These are phyloP conservation scores for Dysidea cf. avara DNA, from an alignment of 37 sponge, comb jelly and placozoan species.

Conservation along the genomic window DNA sequence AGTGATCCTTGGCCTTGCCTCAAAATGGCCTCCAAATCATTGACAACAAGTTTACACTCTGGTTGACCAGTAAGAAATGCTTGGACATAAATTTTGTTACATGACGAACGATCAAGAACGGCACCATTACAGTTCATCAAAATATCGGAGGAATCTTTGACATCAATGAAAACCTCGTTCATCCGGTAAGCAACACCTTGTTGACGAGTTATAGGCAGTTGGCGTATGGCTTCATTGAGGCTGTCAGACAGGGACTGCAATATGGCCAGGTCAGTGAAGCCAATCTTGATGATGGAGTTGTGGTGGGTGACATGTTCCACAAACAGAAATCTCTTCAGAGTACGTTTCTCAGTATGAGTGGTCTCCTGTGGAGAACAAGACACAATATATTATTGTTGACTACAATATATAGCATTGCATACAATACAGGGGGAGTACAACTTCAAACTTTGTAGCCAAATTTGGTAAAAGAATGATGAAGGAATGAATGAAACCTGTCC, in stretches of 20 bases:
- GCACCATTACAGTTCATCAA: conserved; percentile 92
- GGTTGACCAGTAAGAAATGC: conserved; percentile 69
- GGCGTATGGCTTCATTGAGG: conserved; percentile 70
- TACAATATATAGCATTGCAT: too few species aligned
- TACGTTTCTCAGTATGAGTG: conserved; percentile 57
- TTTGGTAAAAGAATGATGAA: too few species aligned
- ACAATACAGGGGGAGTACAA: too few species aligned
- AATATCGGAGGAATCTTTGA: conserved; percentile 76
- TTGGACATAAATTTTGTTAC: conserved; percentile 72
- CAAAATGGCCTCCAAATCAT: conserved; percentile 74
- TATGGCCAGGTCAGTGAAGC: conserved; percentile 55
- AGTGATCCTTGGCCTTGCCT: conserved; percentile 53
- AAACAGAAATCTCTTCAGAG: conserved; percentile 71
- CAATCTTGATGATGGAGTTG: conserved; percentile 70
- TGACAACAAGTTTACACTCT: conserved; percentile 66
- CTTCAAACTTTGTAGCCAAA: too few species aligned
- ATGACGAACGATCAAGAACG: conserved; percentile 72
- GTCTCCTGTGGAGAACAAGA: conserved; percentile 30
- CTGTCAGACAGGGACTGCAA: conserved; percentile 60
- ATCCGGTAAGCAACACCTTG: conserved; percentile 73
- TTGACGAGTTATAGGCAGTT: conserved; percentile 72
- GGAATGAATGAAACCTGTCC: too few species aligned
- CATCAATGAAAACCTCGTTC: conserved; percentile 88
- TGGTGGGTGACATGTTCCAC: conserved; percentile 69
- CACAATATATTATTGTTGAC: too few species aligned